Percentiles rank a stretch among this genome's conserved stretches.
Conservation (phyloP, 2,113 vertebrate genomes). For the Hippocampus comes region DNA sequence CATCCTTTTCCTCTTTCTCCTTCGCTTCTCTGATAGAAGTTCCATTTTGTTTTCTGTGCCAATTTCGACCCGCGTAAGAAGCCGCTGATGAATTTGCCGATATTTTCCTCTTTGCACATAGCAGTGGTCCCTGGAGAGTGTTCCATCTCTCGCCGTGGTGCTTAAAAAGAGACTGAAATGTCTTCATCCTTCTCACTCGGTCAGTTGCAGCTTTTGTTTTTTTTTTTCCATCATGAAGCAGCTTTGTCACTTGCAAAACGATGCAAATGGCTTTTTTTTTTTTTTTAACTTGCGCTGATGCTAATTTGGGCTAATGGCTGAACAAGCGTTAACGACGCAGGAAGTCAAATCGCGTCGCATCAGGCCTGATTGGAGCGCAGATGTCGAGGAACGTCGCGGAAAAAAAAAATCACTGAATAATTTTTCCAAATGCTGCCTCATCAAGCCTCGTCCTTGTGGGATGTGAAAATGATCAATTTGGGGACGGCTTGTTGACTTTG, state of each 20-base stretch:
- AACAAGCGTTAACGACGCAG: conserved; percentile 44
- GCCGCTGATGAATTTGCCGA: neutral
- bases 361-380: conserved; percentile 38
- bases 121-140: neutral
- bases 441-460: conserved; percentile 12
- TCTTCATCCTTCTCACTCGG: neutral
- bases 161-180: neutral
- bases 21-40: neutral
- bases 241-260: neutral
- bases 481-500: neutral
- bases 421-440: conserved; percentile 14
- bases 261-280: neutral
- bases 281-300: conserved; percentile 26
- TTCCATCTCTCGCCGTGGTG: neutral
- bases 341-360: conserved; percentile 35
- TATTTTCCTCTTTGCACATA: neutral
- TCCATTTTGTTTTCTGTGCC: neutral
- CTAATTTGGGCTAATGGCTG: conserved; percentile 38
- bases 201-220: too few species aligned
- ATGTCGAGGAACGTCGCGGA: conserved; percentile 19
- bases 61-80: neutral
- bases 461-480: neutral
- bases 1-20: conserved; percentile 1
- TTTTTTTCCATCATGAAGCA: neutral
- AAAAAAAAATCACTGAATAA: conserved; percentile 10